These are phyloP conservation scores for Carassius carassius DNA, from an alignment of 2,113 vertebrate genomes.

Conservation along the genomic window DNA sequence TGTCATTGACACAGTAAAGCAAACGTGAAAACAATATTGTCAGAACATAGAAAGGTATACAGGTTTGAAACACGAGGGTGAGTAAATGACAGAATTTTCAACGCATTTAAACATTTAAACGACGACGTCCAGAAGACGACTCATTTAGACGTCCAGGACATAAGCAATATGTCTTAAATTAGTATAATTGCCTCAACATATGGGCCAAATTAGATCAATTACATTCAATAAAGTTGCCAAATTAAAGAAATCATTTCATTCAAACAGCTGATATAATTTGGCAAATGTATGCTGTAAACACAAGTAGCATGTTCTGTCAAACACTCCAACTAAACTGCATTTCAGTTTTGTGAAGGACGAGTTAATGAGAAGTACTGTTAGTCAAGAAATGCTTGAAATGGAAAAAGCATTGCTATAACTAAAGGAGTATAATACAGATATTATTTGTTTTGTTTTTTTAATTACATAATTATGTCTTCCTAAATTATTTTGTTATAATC, in stretches of 20 bases:
- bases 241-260: neutral
- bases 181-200: neutral
- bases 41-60: no score
- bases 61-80: no score
- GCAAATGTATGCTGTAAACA: neutral
- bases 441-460: neutral
- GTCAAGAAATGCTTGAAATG: conserved; percentile 14
- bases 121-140: no score
- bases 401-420: neutral
- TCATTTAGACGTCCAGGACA: no score
- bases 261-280: neutral
- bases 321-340: neutral
- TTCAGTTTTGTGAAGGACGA: neutral
- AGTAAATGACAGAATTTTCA: no score
- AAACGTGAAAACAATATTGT: no score
- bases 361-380: neutral
- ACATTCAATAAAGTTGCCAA: neutral
- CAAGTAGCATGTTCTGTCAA: conserved; percentile 3
- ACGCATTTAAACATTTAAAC: no score
- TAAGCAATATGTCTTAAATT: neutral
- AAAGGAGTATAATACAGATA: neutral
- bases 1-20: no score
- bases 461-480: neutral
- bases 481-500: no score
- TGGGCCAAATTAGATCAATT: neutral